Evolutionary conservation across 2,888 invertebrate species (phyloP).

Genomic region (Augochlorella aurata): DNA sequence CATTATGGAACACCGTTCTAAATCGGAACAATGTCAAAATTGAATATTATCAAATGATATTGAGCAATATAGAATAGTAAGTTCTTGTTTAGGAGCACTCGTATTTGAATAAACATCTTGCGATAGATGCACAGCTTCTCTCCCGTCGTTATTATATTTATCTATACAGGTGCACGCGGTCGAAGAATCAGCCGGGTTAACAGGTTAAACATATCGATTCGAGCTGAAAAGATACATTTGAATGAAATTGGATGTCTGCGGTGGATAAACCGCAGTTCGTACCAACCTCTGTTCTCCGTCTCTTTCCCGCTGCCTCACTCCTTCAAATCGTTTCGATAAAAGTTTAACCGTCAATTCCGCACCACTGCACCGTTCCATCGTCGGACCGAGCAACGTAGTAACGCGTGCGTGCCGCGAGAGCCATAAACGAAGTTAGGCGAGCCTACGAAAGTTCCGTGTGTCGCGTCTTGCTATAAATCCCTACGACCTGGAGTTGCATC

Average conservation of each 20-base stretch:
- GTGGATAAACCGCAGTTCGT: constrained; percentile 14
- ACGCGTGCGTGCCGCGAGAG: not conserved
- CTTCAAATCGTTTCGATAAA: not conserved
- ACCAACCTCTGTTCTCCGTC: constrained; percentile 18
- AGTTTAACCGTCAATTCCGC: not conserved
- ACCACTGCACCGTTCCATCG: not conserved
- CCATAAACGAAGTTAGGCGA: not conserved
- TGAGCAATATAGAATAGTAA: too few species aligned
- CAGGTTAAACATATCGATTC: constrained; percentile 6
- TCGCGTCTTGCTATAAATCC: not conserved
- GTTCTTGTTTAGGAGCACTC: too few species aligned
- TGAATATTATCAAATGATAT: too few species aligned
- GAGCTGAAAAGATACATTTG: constrained; percentile 6
- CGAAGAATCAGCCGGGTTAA: constrained; percentile 9
- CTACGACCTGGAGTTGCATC: too few species aligned
- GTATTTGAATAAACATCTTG: not conserved
- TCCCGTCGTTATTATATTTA: not conserved
- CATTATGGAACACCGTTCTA: too few species aligned
- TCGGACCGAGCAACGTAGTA: not conserved
- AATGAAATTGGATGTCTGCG: constrained; percentile 17
- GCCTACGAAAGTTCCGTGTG: not conserved
- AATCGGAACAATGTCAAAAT: too few species aligned
- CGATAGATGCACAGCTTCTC: not conserved
- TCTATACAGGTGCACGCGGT: not conserved
- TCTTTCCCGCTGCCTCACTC: not conserved